Conservation (phyloP, 2,113 vertebrate species). For the Oplegnathus fasciatus region DNA sequence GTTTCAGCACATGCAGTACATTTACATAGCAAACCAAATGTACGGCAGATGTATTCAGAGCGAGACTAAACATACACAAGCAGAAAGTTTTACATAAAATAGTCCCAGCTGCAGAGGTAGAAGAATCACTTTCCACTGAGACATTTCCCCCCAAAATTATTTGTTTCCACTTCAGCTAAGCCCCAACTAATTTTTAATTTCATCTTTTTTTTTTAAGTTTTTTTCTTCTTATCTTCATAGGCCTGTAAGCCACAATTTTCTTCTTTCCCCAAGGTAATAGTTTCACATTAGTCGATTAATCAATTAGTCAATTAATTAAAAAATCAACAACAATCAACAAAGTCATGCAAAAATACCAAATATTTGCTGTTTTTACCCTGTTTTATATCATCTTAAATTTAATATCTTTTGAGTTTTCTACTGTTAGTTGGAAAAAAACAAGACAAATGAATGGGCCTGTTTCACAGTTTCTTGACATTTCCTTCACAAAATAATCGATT, state of each 20-base stretch:
- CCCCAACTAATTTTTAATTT: background rate
- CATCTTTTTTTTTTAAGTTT: background rate
- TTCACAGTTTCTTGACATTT: background rate
- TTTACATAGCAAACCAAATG: background rate
- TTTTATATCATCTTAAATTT: background rate
- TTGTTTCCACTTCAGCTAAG: background rate
- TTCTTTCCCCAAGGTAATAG: background rate
- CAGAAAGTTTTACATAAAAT: background rate
- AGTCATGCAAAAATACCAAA: background rate
- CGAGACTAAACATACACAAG: background rate
- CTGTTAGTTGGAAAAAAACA: background rate
- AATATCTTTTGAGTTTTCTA: background rate
- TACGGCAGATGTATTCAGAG: background rate
- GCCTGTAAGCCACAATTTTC: background rate
- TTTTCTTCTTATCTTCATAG: background rate
- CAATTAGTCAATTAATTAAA: no score
- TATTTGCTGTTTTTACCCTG: no score
- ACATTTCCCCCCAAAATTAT: background rate
- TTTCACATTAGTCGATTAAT: no score
- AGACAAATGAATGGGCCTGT: background rate
- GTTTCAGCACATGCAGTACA: constrained; percentile 6
- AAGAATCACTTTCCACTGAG: background rate
- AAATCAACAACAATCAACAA: background rate
- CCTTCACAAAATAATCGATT: background rate
- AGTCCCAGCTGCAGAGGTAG: background rate